Conservation (phyloP, 2,797 vertebrate genomes). For the Luscinia luscinia region DNA sequence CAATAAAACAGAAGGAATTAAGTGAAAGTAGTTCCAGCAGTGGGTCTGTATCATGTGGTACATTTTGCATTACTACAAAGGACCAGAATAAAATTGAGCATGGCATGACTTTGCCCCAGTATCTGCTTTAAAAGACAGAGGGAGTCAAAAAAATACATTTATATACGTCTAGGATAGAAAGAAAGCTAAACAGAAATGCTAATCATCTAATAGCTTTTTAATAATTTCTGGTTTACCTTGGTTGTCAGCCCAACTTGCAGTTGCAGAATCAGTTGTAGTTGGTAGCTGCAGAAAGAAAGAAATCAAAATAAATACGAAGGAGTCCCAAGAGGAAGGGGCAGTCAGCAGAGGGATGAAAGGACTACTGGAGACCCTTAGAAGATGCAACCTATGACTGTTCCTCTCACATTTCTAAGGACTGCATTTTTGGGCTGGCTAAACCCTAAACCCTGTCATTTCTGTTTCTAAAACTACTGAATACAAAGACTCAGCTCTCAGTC, state of each 20-base stretch:
- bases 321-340: neutral
- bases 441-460: neutral
- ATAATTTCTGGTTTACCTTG: neutral
- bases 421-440: neutral
- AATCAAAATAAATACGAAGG: neutral
- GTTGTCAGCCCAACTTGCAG: neutral
- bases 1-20: neutral
- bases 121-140: neutral
- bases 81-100: neutral
- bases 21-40: neutral
- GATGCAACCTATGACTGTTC: fast-evolving
- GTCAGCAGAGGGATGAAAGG: neutral
- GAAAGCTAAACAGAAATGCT: neutral
- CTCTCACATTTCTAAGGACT: neutral
- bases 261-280: neutral
- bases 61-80: neutral
- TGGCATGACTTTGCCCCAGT: neutral
- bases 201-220: neutral
- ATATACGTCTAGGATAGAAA: neutral
- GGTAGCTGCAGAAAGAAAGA: neutral
- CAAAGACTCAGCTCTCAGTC: neutral
- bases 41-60: neutral
- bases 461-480: neutral
- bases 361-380: neutral
- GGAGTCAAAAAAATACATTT: neutral